A percentile compares a stretch with the other conserved stretches of the same genome.
Conservation (phyloP, 2,797 vertebrate genomes). For the Spinus olivaceus region DNA sequence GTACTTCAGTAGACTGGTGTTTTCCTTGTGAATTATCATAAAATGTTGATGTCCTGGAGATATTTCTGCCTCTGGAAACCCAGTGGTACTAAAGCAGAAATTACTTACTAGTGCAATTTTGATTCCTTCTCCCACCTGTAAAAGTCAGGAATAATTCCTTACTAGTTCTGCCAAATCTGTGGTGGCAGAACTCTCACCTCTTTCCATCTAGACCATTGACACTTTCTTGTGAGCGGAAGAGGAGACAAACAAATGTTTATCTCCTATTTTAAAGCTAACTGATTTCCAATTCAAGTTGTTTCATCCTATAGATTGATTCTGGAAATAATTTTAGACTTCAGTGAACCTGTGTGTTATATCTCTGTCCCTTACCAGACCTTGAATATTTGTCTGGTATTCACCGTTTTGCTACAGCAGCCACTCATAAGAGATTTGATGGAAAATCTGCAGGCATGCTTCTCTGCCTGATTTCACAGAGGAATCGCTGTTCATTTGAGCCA, state of each 20-base stretch:
- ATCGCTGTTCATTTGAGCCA: neutral
- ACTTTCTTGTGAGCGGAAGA: neutral
- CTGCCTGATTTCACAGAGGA: neutral
- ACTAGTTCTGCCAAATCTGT: neutral
- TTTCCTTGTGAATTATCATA: neutral
- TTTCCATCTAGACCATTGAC: neutral
- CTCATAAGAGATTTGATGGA: neutral
- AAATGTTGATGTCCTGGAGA: neutral
- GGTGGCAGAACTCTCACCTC: neutral
- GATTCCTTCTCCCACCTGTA: neutral
- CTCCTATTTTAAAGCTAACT: neutral
- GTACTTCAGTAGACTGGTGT: neutral
- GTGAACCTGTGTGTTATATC: neutral
- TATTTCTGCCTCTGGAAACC: neutral
- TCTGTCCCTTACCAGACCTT: neutral
- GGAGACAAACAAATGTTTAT: neutral
- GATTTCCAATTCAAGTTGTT: neutral
- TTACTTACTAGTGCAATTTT: neutral
- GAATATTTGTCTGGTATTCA: neutral
- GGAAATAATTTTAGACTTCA: neutral
- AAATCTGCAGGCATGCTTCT: neutral
- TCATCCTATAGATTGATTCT: neutral
- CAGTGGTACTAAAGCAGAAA: neutral
- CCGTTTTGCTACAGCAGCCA: neutral
- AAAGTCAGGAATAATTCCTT: neutral